Conservation (phyloP, 23 tunicate species). For the Ascidia mentula region DNA sequence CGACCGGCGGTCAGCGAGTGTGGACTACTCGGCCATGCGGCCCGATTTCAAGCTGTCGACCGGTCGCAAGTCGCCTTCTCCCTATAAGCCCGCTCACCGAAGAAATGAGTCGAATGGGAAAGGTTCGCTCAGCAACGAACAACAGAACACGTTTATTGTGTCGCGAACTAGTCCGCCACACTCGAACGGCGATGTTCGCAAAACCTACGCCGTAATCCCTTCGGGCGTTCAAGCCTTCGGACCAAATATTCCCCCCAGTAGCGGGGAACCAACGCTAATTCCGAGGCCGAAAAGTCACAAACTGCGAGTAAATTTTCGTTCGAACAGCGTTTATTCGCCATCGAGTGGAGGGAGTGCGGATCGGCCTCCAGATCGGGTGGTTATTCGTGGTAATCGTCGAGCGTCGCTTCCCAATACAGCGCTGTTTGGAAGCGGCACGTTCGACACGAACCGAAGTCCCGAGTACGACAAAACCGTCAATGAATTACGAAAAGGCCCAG, state of each 20-base stretch:
- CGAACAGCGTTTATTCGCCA: conserved; percentile 12
- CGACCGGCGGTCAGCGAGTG: not conserved
- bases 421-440: not conserved
- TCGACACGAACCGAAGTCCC: not conserved
- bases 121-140: not conserved
- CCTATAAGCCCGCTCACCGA: not conserved
- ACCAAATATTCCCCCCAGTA: not conserved
- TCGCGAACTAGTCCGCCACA: not conserved
- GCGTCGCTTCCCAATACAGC: conserved; percentile 6
- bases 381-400: not conserved
- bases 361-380: not conserved
- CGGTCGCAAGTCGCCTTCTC: not conserved
- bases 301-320: not conserved
- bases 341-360: conserved; percentile 19
- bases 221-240: not conserved
- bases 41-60: not conserved
- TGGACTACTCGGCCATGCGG: not conserved
- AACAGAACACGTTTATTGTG: not conserved
- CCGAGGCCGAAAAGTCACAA: not conserved
- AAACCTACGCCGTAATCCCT: not conserved
- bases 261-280: not conserved
- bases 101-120: not conserved
- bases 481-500: not conserved
- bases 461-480: conserved; percentile 3
- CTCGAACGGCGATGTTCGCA: not conserved